A percentile compares a stretch with the other conserved stretches of the same genome.
Conservation (phyloP, 2,113 vertebrate species). For the Albula glossodonta region DNA sequence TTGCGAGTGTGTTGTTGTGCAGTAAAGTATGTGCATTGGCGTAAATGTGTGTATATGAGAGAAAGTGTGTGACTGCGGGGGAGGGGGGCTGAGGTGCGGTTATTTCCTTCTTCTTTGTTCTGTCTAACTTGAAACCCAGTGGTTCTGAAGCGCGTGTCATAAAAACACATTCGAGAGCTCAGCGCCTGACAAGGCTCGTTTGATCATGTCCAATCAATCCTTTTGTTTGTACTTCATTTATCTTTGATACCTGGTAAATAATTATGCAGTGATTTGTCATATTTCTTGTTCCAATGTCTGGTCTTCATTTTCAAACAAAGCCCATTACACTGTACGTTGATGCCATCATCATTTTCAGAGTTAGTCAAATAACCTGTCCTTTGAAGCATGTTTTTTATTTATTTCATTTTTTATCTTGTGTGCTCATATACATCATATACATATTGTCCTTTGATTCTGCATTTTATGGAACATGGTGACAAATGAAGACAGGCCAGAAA, state of each 20-base stretch:
- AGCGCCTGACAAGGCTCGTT: neutral
- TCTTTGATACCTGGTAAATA: neutral
- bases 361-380: neutral
- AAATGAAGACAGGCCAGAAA: neutral
- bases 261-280: neutral
- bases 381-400: neutral
- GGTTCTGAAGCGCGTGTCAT: neutral
- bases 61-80: neutral
- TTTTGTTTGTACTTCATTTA: neutral
- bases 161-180: neutral
- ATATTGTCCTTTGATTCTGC: neutral
- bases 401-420: neutral
- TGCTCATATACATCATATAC: neutral
- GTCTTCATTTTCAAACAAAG: neutral
- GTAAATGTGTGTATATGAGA: neutral
- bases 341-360: neutral
- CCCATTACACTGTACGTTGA: neutral
- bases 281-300: neutral
- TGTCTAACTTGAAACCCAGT: neutral
- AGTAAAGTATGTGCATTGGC: neutral
- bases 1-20: neutral
- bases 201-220: neutral
- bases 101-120: neutral
- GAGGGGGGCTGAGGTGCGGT: neutral
- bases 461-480: neutral